These are phyloP conservation scores for Chalcis sispes DNA, from an alignment of 2,888 invertebrate species.

Conservation along the genomic window DNA sequence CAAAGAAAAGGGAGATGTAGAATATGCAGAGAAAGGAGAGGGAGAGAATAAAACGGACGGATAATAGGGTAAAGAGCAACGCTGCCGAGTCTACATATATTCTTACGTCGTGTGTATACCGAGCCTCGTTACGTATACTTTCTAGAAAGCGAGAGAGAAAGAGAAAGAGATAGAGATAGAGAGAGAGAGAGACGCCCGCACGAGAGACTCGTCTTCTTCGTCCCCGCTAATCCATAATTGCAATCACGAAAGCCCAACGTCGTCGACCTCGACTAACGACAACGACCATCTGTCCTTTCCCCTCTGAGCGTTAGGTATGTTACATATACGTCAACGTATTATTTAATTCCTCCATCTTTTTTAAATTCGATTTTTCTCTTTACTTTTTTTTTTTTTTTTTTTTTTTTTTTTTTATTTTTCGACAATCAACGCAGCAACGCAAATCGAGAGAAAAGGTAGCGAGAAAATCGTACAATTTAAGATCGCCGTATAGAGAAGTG, in stretches of 20 bases:
- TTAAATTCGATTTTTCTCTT: too few species aligned
- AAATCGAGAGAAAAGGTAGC: too few species aligned
- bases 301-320: too few species aligned
- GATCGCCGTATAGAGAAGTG: background rate
- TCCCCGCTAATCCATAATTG: slow-evolving; percentile 42
- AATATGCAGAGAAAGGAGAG: slow-evolving; percentile 15
- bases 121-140: slow-evolving; percentile 66
- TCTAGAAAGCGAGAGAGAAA: slow-evolving; percentile 40
- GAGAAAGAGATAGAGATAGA: slow-evolving; percentile 23
- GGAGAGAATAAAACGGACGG: slow-evolving; percentile 31
- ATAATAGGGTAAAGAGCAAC: slow-evolving; percentile 9
- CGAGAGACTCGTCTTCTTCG: background rate
- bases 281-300: slow-evolving; percentile 5
- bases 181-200: slow-evolving; percentile 10
- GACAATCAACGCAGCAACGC: too few species aligned
- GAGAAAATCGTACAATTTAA: too few species aligned
- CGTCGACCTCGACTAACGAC: background rate
- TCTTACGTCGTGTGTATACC: slow-evolving; percentile 58
- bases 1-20: too few species aligned
- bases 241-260: slow-evolving; percentile 33
- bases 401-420: too few species aligned
- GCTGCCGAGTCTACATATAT: background rate
- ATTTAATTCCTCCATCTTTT: too few species aligned
- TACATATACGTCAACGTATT: too few species aligned
- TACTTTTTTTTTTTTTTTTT: too few species aligned